These are phyloP conservation scores for Carcharodon carcharias DNA, from an alignment of 2,797 vertebrate species.

Conservation along the genomic window DNA sequence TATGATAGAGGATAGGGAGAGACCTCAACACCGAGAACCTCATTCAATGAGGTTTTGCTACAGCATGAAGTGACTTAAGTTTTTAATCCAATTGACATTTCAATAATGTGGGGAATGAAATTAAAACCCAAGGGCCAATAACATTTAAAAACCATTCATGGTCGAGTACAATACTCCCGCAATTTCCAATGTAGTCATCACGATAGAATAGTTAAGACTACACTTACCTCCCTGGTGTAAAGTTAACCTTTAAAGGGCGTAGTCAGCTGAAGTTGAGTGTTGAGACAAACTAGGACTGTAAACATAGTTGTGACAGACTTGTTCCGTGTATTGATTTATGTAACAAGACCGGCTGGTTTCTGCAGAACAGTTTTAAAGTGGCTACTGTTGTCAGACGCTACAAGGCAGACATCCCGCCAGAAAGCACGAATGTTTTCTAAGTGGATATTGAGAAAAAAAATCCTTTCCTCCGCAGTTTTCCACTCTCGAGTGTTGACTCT, in stretches of 20 bases:
- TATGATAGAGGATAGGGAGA: neutral
- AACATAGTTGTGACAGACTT: neutral
- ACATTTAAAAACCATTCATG: neutral
- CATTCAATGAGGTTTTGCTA: neutral
- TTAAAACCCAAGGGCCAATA: neutral
- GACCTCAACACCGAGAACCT: neutral
- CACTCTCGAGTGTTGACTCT: neutral
- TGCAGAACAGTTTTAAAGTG: neutral
- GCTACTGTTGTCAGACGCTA: neutral
- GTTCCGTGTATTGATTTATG: neutral
- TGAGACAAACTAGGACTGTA: neutral
- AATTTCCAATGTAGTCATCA: neutral
- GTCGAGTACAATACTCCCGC: neutral
- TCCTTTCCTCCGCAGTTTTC: too few relatives aligned
- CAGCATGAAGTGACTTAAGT: neutral
- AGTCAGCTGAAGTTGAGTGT: neutral
- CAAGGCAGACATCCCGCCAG: neutral
- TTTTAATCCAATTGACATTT: too few relatives aligned
- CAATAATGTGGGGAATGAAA: neutral
- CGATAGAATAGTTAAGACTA: neutral
- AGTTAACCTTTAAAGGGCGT: conserved; percentile 3
- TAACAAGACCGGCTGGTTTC: neutral
- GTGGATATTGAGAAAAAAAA: too few relatives aligned
- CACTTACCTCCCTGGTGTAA: neutral
- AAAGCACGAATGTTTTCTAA: neutral